A percentile compares a stretch with the other conserved stretches of the same genome.
phyloP scores from a whole-genome alignment of 1,140 invertebrate genomes.

The Teleogryllus occipitalis region DNA sequence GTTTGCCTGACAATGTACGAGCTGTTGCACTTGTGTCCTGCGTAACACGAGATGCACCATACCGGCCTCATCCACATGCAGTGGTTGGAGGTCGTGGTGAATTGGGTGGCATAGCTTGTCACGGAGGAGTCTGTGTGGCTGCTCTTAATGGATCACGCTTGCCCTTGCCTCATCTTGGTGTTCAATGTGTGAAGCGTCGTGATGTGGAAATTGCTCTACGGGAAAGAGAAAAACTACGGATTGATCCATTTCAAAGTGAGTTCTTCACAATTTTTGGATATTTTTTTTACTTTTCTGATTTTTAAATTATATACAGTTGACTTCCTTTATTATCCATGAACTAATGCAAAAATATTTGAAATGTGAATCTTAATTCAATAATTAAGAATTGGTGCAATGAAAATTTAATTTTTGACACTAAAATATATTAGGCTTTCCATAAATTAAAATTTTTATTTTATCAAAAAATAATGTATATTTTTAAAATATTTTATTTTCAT shows the following conservation, averaged over 20 bases:
- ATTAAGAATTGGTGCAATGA: background rate
- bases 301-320: background rate
- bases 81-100: slow-evolving; percentile 52
- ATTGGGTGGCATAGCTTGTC: slow-evolving; percentile 36
- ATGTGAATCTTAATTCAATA: background rate
- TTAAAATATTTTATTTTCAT: too few relatives aligned
- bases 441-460: background rate
- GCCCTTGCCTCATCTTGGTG: background rate
- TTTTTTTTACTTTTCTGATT: background rate
- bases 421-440: background rate
- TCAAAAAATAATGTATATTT: too few relatives aligned
- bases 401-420: background rate
- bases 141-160: background rate
- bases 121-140: background rate
- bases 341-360: background rate
- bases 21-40: slow-evolving; percentile 52
- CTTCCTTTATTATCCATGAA: background rate
- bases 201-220: background rate
- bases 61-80: slow-evolving; percentile 50
- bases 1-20: slow-evolving; percentile 31
- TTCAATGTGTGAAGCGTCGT: background rate
- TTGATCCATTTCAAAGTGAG: background rate
- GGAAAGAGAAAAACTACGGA: background rate
- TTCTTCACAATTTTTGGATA: background rate
- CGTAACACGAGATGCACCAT: slow-evolving; percentile 48